Conservation (phyloP, 1,140 invertebrate genomes). For the Cherax quadricarinatus region DNA sequence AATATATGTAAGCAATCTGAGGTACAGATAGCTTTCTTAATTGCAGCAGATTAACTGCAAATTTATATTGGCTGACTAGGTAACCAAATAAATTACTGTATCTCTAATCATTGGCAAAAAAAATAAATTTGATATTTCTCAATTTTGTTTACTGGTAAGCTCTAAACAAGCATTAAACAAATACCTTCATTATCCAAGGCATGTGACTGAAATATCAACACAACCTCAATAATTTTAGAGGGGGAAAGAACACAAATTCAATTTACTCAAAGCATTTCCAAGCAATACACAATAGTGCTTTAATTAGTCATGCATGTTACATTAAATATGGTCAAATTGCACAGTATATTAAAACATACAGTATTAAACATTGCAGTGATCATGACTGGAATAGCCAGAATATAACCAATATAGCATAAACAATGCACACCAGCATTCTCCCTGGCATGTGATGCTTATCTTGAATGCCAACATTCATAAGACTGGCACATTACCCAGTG, state of each 20-base stretch:
- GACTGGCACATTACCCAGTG: background rate
- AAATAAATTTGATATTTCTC: background rate
- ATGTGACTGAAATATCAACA: background rate
- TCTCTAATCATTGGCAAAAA: background rate
- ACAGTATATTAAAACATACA: background rate
- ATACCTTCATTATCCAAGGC: background rate
- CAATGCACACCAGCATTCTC: background rate
- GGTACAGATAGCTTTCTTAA: background rate
- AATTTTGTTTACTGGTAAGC: background rate
- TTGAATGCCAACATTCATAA: background rate
- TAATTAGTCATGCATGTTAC: background rate
- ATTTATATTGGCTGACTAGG: background rate
- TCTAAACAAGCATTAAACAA: background rate
- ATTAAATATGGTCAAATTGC: background rate
- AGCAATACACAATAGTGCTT: background rate
- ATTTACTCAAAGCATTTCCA: background rate
- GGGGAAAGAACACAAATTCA: background rate
- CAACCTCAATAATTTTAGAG: too few relatives aligned
- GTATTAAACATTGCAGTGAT: background rate
- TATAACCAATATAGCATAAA: background rate
- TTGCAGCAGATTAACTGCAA: background rate
- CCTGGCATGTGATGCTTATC: background rate
- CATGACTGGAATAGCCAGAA: background rate
- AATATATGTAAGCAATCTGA: slow-evolving; percentile 35
- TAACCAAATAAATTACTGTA: background rate